Base-by-base conservation (phyloP, 1,140 invertebrate genomes). In the Varroa destructor region DNA sequence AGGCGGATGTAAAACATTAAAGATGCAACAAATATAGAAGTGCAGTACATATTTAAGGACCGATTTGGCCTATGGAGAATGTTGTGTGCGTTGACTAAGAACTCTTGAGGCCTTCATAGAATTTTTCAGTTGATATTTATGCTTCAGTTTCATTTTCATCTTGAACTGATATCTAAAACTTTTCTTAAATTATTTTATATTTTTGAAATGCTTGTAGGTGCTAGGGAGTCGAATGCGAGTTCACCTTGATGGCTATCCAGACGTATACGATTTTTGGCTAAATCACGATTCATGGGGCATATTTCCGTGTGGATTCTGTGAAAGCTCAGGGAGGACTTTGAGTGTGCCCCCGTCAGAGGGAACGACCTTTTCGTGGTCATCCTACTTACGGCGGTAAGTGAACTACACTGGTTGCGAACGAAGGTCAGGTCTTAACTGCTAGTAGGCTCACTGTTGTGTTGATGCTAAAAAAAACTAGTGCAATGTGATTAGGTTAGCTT, bases 281-380 rank as follows among this genome's bases (percentile, higher is more conserved):
- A 93, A 95, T 81, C 88, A 88, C 0, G 89, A 96, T 78, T 92
- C 88, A 0, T 84, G 86, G 75, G 88, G 93, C 77, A 90, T 97
- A 55, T 97, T 97, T 79, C 91, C 90, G 6, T 84, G 87, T 55
- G 91, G 92, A n/a, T 97, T 90, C 89, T 92, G 91, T 77, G 88
- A 91, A 75, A 87, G 87, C 77, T 89, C 89, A 75, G 83, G 84
- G 2, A 86, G 89, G 43, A 78, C 84, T 54, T 77, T 93, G 54
- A 58, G 57, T 58, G 57, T 58, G 6, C 57, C 57, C 6, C 57
- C 57, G 57, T 36, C 25, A 36, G 57, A 58, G 40, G 57, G 57
- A 36, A 36, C 25, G 12, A 36, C 57, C 25, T 58, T 58, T 12
- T 58, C 57, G 6, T 58, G 57, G 57, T 5, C 57, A 12, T 36